Percentiles rank a stretch among this genome's conserved stretches.
Conservation (phyloP, 1,140 invertebrate species). For the Drosophila sucinea region DNA sequence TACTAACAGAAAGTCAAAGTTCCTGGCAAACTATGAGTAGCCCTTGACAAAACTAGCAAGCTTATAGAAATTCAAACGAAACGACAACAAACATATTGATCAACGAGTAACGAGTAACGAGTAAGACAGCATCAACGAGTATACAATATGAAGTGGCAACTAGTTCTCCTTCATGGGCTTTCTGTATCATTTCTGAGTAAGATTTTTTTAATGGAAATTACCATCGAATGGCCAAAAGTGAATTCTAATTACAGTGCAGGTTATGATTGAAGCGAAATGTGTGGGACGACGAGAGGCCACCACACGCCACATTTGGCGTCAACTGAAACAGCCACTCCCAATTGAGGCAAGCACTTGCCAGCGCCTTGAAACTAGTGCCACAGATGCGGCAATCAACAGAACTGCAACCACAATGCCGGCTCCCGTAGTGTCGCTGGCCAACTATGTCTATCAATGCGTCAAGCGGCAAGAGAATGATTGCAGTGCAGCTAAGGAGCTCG, state of each 20-base stretch:
- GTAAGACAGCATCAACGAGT: neutral
- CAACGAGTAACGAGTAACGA: neutral
- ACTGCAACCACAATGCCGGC: slow-evolving; percentile 15
- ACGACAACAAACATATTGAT: slow-evolving; percentile 1
- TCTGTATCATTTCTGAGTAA: slow-evolving; percentile 21
- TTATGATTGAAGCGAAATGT: slow-evolving; percentile 27
- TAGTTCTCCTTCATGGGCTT: slow-evolving; percentile 11
- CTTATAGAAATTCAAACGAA: slow-evolving; percentile 1
- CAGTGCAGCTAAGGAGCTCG: neutral
- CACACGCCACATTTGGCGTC: slow-evolving; percentile 56
- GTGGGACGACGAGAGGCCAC: neutral
- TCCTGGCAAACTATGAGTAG: slow-evolving; percentile 18
- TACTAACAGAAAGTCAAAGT: slow-evolving; percentile 32
- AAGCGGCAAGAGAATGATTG: slow-evolving; percentile 22
- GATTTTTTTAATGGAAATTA: neutral
- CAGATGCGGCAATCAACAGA: neutral
- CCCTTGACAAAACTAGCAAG: slow-evolving; percentile 30
- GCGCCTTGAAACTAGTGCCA: slow-evolving; percentile 20
- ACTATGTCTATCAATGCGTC: slow-evolving; percentile 56
- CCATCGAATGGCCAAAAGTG: neutral
- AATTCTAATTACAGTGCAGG: neutral
- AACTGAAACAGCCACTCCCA: neutral
- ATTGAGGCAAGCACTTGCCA: slow-evolving; percentile 34
- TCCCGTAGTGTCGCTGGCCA: slow-evolving; percentile 31
- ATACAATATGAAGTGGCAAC: slow-evolving; percentile 32